Evolutionary conservation across 2,113 vertebrate species (phyloP).

Genomic region (Triplophysa dalaica): DNA sequence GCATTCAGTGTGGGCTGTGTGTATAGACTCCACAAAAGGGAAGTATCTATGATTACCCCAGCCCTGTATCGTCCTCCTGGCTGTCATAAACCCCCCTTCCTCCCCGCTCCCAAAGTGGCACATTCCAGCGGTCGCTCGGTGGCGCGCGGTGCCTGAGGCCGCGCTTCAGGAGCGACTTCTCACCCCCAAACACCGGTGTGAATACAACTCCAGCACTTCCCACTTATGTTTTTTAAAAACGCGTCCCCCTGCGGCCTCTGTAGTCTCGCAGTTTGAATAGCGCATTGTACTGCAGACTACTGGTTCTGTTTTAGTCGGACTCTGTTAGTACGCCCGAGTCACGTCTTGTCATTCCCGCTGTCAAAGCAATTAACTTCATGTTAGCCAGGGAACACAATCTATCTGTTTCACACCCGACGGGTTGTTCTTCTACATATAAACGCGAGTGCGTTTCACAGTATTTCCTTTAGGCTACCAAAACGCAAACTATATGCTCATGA

Average conservation of each 20-base stretch:
- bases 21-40: conserved; percentile 59
- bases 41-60: conserved; percentile 68
- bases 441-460: not conserved
- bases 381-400: conserved; percentile 44
- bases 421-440: not conserved
- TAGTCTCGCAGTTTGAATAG: conserved; percentile 54
- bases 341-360: conserved; percentile 53
- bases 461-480: not conserved
- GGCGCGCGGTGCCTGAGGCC: not conserved
- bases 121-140: conserved; percentile 39
- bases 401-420: conserved; percentile 46
- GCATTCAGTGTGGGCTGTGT: conserved; percentile 70
- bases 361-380: conserved; percentile 56
- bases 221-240: conserved; percentile 47
- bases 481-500: conserved; percentile 30
- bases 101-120: conserved; percentile 10
- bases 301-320: conserved; percentile 42
- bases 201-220: conserved; percentile 40
- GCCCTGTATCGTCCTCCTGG: conserved; percentile 43
- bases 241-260: conserved; percentile 28
- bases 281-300: conserved; percentile 44
- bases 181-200: conserved; percentile 29
- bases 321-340: conserved; percentile 47
- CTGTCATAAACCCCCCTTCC: conserved; percentile 12
- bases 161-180: conserved; percentile 37